Percentiles rank a stretch among this genome's conserved stretches.
These are phyloP conservation scores for Clarias pachynema DNA, from an alignment of 2,797 vertebrate species.

Conservation along the genomic window DNA sequence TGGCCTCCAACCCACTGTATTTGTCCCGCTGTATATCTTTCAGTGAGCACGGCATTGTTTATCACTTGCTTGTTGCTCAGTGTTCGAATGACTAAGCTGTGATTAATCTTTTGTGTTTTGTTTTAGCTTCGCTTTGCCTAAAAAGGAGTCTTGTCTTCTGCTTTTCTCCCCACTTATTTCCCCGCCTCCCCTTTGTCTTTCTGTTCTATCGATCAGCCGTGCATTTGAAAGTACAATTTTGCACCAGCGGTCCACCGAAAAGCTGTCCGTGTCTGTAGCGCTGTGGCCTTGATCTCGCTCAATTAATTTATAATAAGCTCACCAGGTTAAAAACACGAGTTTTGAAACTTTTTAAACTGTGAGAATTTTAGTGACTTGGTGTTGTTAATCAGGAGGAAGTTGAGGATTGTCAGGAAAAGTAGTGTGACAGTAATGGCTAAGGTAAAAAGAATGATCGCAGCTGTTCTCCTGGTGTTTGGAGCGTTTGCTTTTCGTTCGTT, in stretches of 20 bases:
- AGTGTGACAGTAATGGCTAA: neutral
- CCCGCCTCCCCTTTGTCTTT: conserved; percentile 42
- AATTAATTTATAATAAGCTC: conserved; percentile 36
- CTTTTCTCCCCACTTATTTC: neutral
- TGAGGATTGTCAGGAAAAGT: neutral
- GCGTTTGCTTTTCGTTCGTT: conserved; percentile 35
- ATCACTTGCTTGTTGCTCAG: conserved; percentile 28
- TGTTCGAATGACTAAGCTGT: conserved; percentile 40
- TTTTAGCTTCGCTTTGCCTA: conserved; percentile 37
- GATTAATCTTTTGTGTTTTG: conserved; percentile 38
- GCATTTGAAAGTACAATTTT: conserved; percentile 9
- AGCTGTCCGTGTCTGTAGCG: conserved; percentile 21
- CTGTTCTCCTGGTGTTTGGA: conserved; percentile 34
- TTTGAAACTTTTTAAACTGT: conserved; percentile 22
- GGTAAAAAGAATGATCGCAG: conserved; percentile 34
- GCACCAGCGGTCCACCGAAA: conserved; percentile 22
- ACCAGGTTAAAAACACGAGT: conserved; percentile 25
- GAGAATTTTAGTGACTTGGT: conserved; percentile 42
- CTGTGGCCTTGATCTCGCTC: conserved; percentile 33
- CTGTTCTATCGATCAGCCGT: conserved; percentile 19
- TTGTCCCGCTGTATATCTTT: conserved; percentile 27
- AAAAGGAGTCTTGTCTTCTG: conserved; percentile 35
- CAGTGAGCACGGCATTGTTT: conserved; percentile 33
- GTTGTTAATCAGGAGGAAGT: too few species aligned
- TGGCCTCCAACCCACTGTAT: conserved; percentile 46